Evolutionary conservation across 2,113 vertebrate genomes (phyloP).

Genomic region (Buteo buteo): DNA sequence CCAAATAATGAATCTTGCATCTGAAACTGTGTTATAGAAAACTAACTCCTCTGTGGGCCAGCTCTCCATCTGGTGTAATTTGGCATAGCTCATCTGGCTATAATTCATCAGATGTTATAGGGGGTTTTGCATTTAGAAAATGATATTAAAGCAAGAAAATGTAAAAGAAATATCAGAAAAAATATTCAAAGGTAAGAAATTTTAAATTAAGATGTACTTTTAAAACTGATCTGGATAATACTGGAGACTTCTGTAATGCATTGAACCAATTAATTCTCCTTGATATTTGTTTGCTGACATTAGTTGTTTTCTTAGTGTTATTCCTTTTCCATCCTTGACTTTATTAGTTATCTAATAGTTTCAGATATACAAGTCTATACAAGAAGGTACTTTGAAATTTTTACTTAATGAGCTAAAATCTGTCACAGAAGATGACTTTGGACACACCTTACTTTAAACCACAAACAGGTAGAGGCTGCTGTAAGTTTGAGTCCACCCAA

Average conservation of each 20-base stretch:
- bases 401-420: not conserved
- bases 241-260: not conserved
- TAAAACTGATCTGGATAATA: not conserved
- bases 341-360: not conserved
- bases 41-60: conserved; percentile 39
- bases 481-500: not conserved
- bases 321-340: not conserved
- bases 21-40: conserved; percentile 42
- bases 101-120: conserved; percentile 15
- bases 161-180: not conserved
- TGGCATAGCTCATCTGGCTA: conserved; percentile 34
- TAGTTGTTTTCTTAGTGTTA: not conserved
- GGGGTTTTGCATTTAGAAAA: not conserved
- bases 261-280: not conserved
- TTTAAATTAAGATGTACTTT: not conserved
- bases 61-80: conserved; percentile 49
- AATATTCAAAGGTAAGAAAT: not conserved
- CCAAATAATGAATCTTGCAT: conserved; percentile 45
- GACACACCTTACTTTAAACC: not conserved
- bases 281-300: not conserved
- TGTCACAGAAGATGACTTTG: not conserved
- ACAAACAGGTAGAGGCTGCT: not conserved
- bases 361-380: not conserved
- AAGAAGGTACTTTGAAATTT: not conserved
- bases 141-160: not conserved